Evolutionary conservation across 2,797 vertebrate genomes (phyloP), one percentile per base, ranked within the genome.

Genomic region (Liasis olivaceus): DNA sequence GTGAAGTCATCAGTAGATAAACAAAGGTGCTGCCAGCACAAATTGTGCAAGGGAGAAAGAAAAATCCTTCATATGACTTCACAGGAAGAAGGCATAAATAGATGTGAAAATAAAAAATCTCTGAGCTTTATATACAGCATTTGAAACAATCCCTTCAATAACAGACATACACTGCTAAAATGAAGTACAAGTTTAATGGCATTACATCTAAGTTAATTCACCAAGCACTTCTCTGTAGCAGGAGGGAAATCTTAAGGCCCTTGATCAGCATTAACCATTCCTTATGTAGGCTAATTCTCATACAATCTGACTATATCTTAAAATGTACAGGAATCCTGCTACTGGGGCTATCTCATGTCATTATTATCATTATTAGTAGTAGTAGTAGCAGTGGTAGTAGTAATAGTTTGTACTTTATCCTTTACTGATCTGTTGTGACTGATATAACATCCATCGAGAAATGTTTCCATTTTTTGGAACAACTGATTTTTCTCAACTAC

Each of bases 1-100:
- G 94, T 96, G 92, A 96, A 93, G 90, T 95, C 94, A 96, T 96
- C 94, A 93, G 93, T 94, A 1, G 95, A 96, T 95, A 97, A 96
- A 97, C 91, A 96, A 96, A 95, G 95, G 95, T 95, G 94, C 90
- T 93, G 96, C 95, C 94, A 95, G 93, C 95, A 95, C 36, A 7
- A 87, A 93, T 94, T 96, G 92, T 94, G 94, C 94, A 97, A 96
- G 66, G 95, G 94, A 95, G 95, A 95, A 97, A 97, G 96, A 95
- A 96, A 92, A 94, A 81, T 95, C 93, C 85, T 90, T 12, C 92
- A 85, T 58, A 89, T 94, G 94, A 94, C 93, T 96, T 96, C 93
- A 84, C 24, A 0, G 85, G 91, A 92, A 93, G 94, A 95, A 92
- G 95, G 91, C 91, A 95, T 0, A 0, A 84, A 87, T 90, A 87